Base-by-base conservation (phyloP, 2,888 invertebrate genomes). In the Leucoma salicis region DNA sequence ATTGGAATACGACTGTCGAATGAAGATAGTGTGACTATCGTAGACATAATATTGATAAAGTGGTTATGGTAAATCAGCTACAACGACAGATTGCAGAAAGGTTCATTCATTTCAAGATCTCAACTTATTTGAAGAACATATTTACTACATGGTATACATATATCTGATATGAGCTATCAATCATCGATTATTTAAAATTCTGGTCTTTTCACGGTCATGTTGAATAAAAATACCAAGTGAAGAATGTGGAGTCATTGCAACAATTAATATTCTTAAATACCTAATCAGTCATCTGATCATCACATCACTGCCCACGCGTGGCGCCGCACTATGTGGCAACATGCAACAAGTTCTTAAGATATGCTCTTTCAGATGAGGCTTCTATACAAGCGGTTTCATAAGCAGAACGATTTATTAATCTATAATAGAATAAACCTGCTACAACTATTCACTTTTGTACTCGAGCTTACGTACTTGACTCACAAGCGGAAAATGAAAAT, bases 211-310 rank as follows among this genome's bases (percentile, higher is more conserved):
- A 56, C 37, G 51, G 46, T 51, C 53, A 58, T 63, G 59, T 57
- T 55, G 53, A 63, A 71, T 74, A 74, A 74, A 75, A 70, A 78
- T 75, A 68, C 71, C 68, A 63, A 53, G 50, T 38, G 43, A 58
- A 62, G 72, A 72, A 70, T 70, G 72, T 66, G 63, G 70, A 66
- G 70, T 73, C 71, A 71, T 70, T 74, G 76, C 74, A 70, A 82
- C 82, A 78, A 82, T 85, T 81, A 78, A 78, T 79, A 80, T 82
- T 81, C 70, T 80, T 80, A 83, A 83, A 83, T 78, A 76, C 72
- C 74, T 82, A 85, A 86, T 85, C 85, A 82, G 84, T 85, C 86
- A 85, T 79, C 63, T 74, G 78, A 75, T 79, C 80, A 82, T 83
- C 81, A 73, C 66, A 58, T 65, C 58, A 57, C 66, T 49, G 64